phyloP scores from a whole-genome alignment of 2,888 invertebrate genomes.

The Mesorhabditis sp. region DNA sequence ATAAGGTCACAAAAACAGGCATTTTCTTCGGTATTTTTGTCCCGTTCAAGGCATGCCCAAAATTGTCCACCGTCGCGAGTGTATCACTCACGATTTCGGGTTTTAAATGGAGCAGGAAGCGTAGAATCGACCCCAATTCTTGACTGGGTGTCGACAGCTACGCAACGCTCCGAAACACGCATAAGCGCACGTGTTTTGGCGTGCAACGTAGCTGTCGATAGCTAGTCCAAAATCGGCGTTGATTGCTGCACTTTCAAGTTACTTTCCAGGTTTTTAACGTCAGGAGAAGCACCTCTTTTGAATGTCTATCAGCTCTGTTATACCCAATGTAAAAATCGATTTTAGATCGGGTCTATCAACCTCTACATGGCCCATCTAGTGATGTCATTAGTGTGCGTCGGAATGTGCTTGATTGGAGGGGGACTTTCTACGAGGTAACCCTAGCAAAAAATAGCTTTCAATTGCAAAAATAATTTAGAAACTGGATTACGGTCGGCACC shows the following conservation, averaged over 20 bases:
- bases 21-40: neutral
- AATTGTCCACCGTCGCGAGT: neutral
- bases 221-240: too few species aligned
- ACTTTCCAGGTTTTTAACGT: too few species aligned
- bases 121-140: too few species aligned
- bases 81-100: neutral
- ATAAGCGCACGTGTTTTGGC: too few species aligned
- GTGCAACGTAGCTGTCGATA: too few species aligned
- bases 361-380: slow-evolving; percentile 53
- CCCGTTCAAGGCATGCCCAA: neutral
- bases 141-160: too few species aligned
- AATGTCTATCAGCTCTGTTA: too few species aligned
- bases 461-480: slow-evolving; percentile 19
- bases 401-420: slow-evolving; percentile 48
- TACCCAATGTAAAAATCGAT: too few species aligned
- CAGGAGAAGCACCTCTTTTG: too few species aligned
- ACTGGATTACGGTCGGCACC: slow-evolving; percentile 45
- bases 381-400: slow-evolving; percentile 50
- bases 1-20: neutral
- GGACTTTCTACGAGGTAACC: slow-evolving; percentile 40
- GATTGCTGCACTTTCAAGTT: too few species aligned
- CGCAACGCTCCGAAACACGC: too few species aligned
- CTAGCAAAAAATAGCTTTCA: too few species aligned
- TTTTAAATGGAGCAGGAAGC: neutral
- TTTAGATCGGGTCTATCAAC: slow-evolving; percentile 44